phyloP scores from a whole-genome alignment of 2,797 vertebrate species.

The Semaprochilodus insignis region DNA sequence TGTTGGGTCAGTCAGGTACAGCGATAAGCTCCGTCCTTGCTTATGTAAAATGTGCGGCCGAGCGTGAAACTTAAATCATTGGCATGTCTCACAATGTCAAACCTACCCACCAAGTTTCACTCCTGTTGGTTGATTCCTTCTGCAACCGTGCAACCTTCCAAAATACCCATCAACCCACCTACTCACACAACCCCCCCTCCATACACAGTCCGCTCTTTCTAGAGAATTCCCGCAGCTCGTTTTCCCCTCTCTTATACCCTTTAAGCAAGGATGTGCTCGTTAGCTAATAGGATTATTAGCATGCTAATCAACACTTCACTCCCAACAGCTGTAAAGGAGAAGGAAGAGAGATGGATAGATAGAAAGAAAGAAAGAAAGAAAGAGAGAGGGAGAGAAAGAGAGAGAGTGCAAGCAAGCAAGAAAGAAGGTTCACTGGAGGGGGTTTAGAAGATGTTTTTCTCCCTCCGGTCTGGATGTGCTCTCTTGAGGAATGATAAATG shows the following conservation, averaged over 20 bases:
- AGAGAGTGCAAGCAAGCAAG: background rate
- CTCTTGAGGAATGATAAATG: conserved; percentile 9
- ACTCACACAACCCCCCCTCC: background rate
- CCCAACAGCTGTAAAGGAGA: conserved; percentile 2
- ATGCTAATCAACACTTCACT: conserved; percentile 18
- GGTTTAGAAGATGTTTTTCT: background rate
- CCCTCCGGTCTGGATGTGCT: background rate
- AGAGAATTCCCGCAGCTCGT: background rate
- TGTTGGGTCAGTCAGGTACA: too few species aligned
- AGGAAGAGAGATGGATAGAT: background rate
- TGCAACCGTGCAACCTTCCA: background rate
- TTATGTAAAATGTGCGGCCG: too few species aligned
- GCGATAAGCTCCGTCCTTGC: too few species aligned
- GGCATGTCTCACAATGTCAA: too few species aligned
- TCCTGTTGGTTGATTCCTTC: too few species aligned
- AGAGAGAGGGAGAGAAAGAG: background rate
- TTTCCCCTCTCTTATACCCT: background rate
- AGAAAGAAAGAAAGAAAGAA: background rate
- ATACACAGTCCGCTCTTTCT: background rate
- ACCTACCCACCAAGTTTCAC: too few species aligned
- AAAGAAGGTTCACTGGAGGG: background rate
- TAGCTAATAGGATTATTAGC: conserved; percentile 23
- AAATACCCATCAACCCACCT: background rate
- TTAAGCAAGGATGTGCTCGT: conserved; percentile 9
- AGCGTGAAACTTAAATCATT: too few species aligned